Conservation (phyloP, 1,140 invertebrate species). For the Psix sp. region DNA sequence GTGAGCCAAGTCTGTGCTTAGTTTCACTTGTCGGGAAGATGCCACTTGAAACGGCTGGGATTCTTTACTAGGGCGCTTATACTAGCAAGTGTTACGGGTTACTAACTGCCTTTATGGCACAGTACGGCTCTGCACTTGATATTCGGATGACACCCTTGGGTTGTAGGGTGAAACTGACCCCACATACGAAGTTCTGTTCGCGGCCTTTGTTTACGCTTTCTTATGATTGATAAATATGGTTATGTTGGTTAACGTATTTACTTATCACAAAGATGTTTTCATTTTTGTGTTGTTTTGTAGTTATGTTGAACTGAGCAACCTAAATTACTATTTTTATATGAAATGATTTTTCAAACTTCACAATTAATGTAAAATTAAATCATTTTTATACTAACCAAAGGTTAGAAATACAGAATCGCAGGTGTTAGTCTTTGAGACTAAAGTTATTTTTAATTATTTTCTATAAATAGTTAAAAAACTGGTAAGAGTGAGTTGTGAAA, state of each 20-base stretch:
- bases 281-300: no score
- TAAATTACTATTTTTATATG: no score
- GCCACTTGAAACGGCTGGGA: conserved; percentile 23
- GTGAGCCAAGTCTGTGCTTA: conserved; percentile 63
- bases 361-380: no score
- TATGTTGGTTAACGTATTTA: neutral
- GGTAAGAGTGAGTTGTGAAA: no score
- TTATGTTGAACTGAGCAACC: no score
- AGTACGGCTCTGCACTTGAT: conserved; percentile 29
- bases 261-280: neutral
- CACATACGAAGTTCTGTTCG: neutral
- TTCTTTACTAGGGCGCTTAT: conserved; percentile 33
- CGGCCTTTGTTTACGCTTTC: neutral
- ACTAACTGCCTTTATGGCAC: conserved; percentile 56
- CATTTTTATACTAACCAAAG: no score
- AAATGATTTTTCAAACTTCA: no score
- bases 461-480: no score
- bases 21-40: conserved; percentile 8
- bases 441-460: no score
- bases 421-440: no score
- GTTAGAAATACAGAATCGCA: no score
- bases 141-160: conserved; percentile 21
- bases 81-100: conserved; percentile 65
- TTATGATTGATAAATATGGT: conserved; percentile 8
- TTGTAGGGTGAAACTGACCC: conserved; percentile 4